Conservation (phyloP, 2,113 vertebrate species). For the Callipepla californica region DNA sequence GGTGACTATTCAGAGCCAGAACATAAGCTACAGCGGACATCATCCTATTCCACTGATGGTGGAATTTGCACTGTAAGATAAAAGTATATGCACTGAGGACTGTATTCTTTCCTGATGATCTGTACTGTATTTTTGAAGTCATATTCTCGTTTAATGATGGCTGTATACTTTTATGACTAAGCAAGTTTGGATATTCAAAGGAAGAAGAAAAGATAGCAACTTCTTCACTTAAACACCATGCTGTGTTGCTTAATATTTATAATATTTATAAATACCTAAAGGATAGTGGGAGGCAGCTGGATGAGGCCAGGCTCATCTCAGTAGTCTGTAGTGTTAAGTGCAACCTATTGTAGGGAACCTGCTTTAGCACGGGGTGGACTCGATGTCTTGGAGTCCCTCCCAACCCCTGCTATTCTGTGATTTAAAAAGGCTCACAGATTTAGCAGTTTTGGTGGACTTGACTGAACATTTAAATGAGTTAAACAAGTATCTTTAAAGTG, state of each 20-base stretch:
- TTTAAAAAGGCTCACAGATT: background rate
- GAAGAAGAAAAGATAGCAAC: background rate
- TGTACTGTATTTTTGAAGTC: background rate
- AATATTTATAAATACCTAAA: no score
- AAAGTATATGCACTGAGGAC: background rate
- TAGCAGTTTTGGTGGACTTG: background rate
- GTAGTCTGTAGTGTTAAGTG: no score
- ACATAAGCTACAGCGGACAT: constrained; percentile 89
- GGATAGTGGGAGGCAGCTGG: no score
- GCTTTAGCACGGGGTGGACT: no score
- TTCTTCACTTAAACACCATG: background rate
- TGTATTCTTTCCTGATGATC: background rate
- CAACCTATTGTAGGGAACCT: no score
- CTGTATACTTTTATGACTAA: background rate
- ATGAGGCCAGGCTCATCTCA: no score
- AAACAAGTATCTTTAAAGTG: background rate
- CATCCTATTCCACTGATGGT: constrained; percentile 89
- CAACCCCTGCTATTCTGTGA: background rate
- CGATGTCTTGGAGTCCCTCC: no score
- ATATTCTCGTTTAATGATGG: background rate
- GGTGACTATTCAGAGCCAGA: constrained; percentile 91
- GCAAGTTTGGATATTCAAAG: background rate
- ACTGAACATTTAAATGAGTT: background rate
- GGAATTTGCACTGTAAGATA: constrained; percentile 76
- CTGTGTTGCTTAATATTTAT: background rate